Percentiles rank a stretch among this genome's conserved stretches.
Conservation (phyloP, 2,888 invertebrate genomes). For the Drosophila atripex region DNA sequence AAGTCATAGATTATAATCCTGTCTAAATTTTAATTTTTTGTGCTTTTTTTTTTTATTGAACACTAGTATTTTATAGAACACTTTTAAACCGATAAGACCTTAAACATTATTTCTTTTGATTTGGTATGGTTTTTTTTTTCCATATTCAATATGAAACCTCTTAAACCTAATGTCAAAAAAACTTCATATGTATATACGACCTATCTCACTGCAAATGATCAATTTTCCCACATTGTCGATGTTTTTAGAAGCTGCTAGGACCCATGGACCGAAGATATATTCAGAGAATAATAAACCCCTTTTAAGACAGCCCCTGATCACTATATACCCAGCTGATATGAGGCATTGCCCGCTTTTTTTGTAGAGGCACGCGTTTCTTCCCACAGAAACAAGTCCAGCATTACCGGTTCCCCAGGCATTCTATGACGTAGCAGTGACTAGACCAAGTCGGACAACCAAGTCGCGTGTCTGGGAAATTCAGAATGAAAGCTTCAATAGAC, state of each 20-base stretch:
- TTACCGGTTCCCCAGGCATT: slow-evolving; percentile 55
- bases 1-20: background rate
- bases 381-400: slow-evolving; percentile 17
- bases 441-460: slow-evolving; percentile 3
- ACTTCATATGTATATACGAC: too few relatives aligned
- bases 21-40: background rate
- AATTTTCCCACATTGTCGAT: too few relatives aligned
- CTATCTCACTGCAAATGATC: too few relatives aligned
- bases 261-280: background rate
- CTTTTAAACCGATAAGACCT: too few relatives aligned
- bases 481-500: background rate
- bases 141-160: too few relatives aligned
- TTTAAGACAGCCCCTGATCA: slow-evolving; percentile 10
- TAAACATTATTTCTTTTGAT: background rate
- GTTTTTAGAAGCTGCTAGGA: too few relatives aligned
- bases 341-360: slow-evolving; percentile 19
- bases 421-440: slow-evolving; percentile 14
- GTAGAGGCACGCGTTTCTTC: slow-evolving; percentile 25
- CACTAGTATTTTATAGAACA: too few relatives aligned
- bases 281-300: background rate
- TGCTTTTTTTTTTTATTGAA: too few relatives aligned
- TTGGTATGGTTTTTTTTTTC: too few relatives aligned
- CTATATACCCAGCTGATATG: slow-evolving; percentile 10
- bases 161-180: too few relatives aligned
- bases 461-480: slow-evolving; percentile 50